Evolutionary conservation across 2,888 invertebrate genomes (phyloP).

Genomic region (Exocentrus adspersus): DNA sequence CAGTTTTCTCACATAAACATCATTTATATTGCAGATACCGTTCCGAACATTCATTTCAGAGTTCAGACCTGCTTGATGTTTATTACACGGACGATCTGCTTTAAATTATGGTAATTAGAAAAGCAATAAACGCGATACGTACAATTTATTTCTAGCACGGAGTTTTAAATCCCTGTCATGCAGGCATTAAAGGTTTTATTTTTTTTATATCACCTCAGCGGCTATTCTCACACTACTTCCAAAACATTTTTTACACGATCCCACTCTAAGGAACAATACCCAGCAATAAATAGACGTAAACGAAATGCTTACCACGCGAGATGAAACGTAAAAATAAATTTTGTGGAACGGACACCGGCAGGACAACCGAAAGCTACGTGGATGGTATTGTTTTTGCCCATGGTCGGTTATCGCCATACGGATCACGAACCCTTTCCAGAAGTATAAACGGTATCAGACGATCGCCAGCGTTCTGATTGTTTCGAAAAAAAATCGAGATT

Average conservation of each 20-base stretch:
- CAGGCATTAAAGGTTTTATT: no score
- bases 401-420: slow-evolving; percentile 41
- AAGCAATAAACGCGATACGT: slow-evolving; percentile 1
- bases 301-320: slow-evolving; percentile 44
- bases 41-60: slow-evolving; percentile 10
- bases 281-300: slow-evolving; percentile 46
- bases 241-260: background rate
- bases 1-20: slow-evolving; percentile 30
- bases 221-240: background rate
- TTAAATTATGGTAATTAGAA: slow-evolving; percentile 12
- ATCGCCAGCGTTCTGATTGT: slow-evolving; percentile 45
- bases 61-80: slow-evolving; percentile 6
- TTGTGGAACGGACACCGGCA: slow-evolving; percentile 41
- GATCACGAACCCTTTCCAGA: slow-evolving; percentile 45
- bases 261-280: slow-evolving; percentile 19
- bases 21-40: slow-evolving; percentile 28
- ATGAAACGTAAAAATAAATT: slow-evolving; percentile 37
- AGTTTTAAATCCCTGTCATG: no score
- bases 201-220: no score
- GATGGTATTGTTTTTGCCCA: slow-evolving; percentile 47
- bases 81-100: slow-evolving; percentile 13
- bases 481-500: slow-evolving; percentile 39
- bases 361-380: slow-evolving; percentile 36
- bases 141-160: no score
- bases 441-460: slow-evolving; percentile 46